phyloP scores from a whole-genome alignment of 2,888 invertebrate species.

The Cecidostiba fungosa region DNA sequence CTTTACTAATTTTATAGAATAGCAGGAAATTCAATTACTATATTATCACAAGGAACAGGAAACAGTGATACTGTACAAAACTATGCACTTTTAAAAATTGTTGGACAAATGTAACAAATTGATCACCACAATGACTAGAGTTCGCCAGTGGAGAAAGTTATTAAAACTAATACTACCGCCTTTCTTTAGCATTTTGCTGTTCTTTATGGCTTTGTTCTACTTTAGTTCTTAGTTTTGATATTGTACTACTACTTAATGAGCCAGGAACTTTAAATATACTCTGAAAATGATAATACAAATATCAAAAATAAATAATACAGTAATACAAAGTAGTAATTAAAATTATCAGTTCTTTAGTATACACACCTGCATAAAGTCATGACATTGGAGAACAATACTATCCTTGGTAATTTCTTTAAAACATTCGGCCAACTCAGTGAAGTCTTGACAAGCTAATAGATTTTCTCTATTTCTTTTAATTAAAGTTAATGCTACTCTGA shows the following conservation, averaged over 20 bases:
- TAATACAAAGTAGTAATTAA: background rate
- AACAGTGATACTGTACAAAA: constrained; percentile 56
- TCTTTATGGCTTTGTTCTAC: constrained; percentile 82
- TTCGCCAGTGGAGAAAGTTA: constrained; percentile 64
- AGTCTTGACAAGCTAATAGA: constrained; percentile 90
- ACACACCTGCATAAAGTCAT: constrained; percentile 92
- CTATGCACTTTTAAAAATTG: constrained; percentile 50
- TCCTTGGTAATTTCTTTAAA: constrained; percentile 92
- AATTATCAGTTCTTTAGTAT: constrained; percentile 40
- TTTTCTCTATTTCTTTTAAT: constrained; percentile 87
- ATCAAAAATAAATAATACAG: background rate
- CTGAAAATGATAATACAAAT: constrained; percentile 79
- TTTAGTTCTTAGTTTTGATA: constrained; percentile 84
- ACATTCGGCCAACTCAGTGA: constrained; percentile 90
- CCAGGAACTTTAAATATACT: constrained; percentile 92
- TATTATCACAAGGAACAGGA: constrained; percentile 63
- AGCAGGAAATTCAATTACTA: constrained; percentile 50
- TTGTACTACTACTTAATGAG: constrained; percentile 86
- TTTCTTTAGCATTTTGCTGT: constrained; percentile 76
- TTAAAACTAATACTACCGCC: constrained; percentile 74
- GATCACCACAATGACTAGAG: constrained; percentile 73
- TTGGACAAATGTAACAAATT: constrained; percentile 48
- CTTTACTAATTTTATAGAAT: constrained; percentile 48
- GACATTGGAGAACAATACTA: constrained; percentile 90
- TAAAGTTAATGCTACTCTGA: constrained; percentile 93